Conservation (phyloP, 2,888 invertebrate genomes). For the Drosophila rubida region DNA sequence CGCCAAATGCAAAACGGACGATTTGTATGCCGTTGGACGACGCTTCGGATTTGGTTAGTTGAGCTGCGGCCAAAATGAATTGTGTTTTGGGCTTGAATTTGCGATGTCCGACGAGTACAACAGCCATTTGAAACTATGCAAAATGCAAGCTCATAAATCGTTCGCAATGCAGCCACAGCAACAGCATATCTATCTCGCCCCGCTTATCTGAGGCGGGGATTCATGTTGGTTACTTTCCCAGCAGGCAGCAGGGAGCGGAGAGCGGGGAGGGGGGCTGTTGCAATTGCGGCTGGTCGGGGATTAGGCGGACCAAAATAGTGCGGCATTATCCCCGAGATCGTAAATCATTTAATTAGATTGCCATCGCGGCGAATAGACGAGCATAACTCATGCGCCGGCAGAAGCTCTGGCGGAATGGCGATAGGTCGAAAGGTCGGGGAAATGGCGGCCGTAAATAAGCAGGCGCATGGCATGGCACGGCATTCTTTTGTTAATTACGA, state of each 20-base stretch:
- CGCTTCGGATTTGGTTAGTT: constrained; percentile 43
- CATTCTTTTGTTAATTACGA: constrained; percentile 72
- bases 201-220: constrained; percentile 38
- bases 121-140: constrained; percentile 77
- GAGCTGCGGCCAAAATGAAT: constrained; percentile 50
- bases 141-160: constrained; percentile 70
- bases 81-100: constrained; percentile 56
- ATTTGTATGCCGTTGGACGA: constrained; percentile 65
- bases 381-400: constrained; percentile 49
- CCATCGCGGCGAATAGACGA: constrained; percentile 45
- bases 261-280: not conserved
- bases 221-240: constrained; percentile 6
- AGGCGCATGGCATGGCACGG: constrained; percentile 11
- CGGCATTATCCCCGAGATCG: constrained; percentile 57
- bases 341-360: constrained; percentile 76
- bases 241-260: not conserved
- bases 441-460: constrained; percentile 31
- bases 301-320: constrained; percentile 54
- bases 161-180: constrained; percentile 39
- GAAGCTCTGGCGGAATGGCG: constrained; percentile 22
- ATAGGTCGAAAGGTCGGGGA: constrained; percentile 53
- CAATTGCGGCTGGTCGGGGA: constrained; percentile 36
- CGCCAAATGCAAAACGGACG: constrained; percentile 73
- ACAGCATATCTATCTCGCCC: constrained; percentile 11
- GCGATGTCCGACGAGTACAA: constrained; percentile 56